Percentiles rank a stretch among this genome's conserved stretches.
Conservation (phyloP, 2,113 vertebrate species). For the Ammodytes marinus region DNA sequence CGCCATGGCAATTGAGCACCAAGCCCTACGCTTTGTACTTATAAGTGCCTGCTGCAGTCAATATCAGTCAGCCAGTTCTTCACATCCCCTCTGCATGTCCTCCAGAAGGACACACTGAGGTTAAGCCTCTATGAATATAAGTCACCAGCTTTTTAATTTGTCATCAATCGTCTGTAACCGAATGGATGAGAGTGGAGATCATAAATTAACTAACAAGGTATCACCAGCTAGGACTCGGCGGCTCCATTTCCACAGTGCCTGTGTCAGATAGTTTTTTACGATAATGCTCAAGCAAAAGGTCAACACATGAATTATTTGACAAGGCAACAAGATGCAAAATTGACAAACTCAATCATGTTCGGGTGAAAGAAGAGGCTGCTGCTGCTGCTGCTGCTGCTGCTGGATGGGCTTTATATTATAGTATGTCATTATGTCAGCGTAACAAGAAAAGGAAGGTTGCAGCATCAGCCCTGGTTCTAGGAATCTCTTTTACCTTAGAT, state of each 20-base stretch:
- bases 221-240: neutral
- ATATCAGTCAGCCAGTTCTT: neutral
- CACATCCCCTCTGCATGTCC: slow-evolving; percentile 16
- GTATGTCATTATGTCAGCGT: neutral
- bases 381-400: neutral
- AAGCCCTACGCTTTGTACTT: slow-evolving; percentile 23
- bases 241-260: slow-evolving; percentile 15
- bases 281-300: slow-evolving; percentile 24
- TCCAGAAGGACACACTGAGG: slow-evolving; percentile 1
- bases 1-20: slow-evolving; percentile 40
- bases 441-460: neutral
- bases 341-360: slow-evolving; percentile 5
- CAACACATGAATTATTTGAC: slow-evolving; percentile 20
- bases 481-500: neutral
- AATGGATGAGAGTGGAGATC: neutral
- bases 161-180: neutral
- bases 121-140: neutral
- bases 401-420: neutral
- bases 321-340: slow-evolving; percentile 21
- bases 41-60: slow-evolving; percentile 18
- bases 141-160: slow-evolving; percentile 21
- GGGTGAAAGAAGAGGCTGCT: neutral
- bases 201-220: slow-evolving; percentile 20
- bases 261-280: slow-evolving; percentile 12
- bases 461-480: neutral